Base-by-base conservation (phyloP, 1,140 invertebrate species). In the Tenebrio molitor region DNA sequence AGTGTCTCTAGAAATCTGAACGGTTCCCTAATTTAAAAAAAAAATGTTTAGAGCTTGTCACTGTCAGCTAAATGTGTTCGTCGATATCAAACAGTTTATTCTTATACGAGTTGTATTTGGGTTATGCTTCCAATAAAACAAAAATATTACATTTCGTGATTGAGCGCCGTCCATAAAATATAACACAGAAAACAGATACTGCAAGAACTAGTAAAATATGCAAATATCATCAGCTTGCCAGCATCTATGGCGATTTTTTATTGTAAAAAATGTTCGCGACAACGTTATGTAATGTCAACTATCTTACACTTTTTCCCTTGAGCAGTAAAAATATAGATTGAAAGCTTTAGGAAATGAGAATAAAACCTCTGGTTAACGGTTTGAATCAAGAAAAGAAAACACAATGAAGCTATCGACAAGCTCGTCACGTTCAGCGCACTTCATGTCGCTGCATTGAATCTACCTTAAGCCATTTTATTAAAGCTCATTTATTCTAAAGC, bases 401-500 rank as follows among this genome's bases (percentile, higher is more conserved):
- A 74, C 69, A 74, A 74, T 74, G 73, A 68, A 70, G 69, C 69
- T 50, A 71, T 74, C 44, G 64, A 64, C 62, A 74, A 42, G 19
- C 69, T 44, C 29, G 64, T 74, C 73, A 74, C 73, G 73, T 71
- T 53, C 69, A 39, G 73, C 67, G 64, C 69, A 70, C 73, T 71
- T 71, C 69, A 74, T 74, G 73, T 74, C 46, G 50, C 67, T 41
- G 69, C 69, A 72, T 72, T 67, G 71, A 72, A 72, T 72, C 62
- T 65, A 68, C 50, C 69, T 74, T 71, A 71, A 74, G 69, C 73
- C 69, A 71, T 74, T 74, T 74, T 74, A 74, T 74, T 71, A 74
- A 74, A 74, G 53, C 63, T 71, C 73, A 71, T 74, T 74, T 74
- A 74, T 74, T 74, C 69, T 71, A 68, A 74, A 71, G 69, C 73